A percentile compares a stretch with the other conserved stretches of the same genome.
Conservation (phyloP, 2,797 vertebrate species). For the Semotilus atromaculatus region DNA sequence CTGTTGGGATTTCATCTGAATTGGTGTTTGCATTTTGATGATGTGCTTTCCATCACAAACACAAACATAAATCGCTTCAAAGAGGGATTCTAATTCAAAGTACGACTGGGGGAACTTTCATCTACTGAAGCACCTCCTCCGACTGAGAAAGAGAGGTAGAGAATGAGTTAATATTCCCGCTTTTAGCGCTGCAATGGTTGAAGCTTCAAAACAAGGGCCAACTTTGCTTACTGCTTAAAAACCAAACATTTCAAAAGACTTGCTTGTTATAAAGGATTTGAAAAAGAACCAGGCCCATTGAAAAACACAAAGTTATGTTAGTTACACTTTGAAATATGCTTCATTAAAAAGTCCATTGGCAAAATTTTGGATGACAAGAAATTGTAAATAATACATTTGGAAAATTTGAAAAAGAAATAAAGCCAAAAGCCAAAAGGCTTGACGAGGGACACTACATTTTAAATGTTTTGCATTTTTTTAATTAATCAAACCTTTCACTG, state of each 20-base stretch:
- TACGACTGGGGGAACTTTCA: slow-evolving; percentile 67
- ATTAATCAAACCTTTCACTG: neutral
- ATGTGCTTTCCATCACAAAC: slow-evolving; percentile 66
- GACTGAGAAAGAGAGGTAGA: slow-evolving; percentile 64
- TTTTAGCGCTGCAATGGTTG: slow-evolving; percentile 12
- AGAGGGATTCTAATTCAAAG: slow-evolving; percentile 72
- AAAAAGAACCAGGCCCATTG: slow-evolving; percentile 7
- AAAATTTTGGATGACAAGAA: neutral
- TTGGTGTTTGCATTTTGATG: slow-evolving; percentile 61
- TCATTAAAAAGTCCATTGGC: slow-evolving; percentile 2
- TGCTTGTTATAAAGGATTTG: slow-evolving; percentile 39
- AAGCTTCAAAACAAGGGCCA: slow-evolving; percentile 48
- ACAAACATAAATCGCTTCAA: slow-evolving; percentile 71
- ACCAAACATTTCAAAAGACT: slow-evolving; percentile 46
- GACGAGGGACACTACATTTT: neutral
- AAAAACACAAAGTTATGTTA: slow-evolving; percentile 4
- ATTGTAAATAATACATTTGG: neutral
- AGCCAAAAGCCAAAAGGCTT: neutral
- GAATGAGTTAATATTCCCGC: slow-evolving; percentile 55
- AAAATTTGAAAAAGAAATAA: neutral
- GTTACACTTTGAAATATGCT: slow-evolving; percentile 9
- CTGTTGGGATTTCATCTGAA: slow-evolving; percentile 68
- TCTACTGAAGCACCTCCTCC: slow-evolving; percentile 63
- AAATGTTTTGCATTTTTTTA: neutral
- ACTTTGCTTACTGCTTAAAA: slow-evolving; percentile 40